These are phyloP conservation scores for Andrena praecox DNA, from an alignment of 2,888 invertebrate genomes.

Conservation along the genomic window DNA sequence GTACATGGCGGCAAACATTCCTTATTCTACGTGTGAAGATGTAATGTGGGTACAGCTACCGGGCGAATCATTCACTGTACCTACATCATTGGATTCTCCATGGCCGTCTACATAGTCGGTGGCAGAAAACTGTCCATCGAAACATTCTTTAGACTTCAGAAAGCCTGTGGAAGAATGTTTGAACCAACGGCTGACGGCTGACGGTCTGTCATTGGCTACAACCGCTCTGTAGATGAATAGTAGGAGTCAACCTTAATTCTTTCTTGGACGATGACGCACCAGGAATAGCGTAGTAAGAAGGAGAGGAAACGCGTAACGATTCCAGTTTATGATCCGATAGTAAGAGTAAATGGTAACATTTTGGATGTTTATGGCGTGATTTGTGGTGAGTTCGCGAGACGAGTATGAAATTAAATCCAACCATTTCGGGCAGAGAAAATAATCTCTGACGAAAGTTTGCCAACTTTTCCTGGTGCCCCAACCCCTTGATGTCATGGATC, in stretches of 20 bases:
- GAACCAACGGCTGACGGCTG: too few species aligned
- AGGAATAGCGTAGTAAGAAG: neutral
- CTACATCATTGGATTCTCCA: too few species aligned
- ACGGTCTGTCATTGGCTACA: too few species aligned
- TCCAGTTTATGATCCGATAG: slow-evolving; percentile 37
- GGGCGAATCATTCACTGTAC: too few species aligned
- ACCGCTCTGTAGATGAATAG: too few species aligned
- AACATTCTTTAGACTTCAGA: too few species aligned
- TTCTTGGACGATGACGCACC: neutral
- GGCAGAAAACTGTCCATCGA: too few species aligned
- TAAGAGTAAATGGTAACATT: slow-evolving; percentile 74
- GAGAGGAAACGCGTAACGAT: slow-evolving; percentile 31
- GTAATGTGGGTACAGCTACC: too few species aligned
- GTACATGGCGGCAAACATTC: too few species aligned
- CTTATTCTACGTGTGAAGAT: too few species aligned
- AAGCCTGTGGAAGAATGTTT: too few species aligned
- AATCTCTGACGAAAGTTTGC: slow-evolving; percentile 82
- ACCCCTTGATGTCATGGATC: slow-evolving; percentile 33
- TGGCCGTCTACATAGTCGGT: too few species aligned
- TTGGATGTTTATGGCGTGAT: slow-evolving; percentile 83
- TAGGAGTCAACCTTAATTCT: neutral
- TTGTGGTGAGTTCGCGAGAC: slow-evolving; percentile 80
- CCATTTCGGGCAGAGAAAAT: slow-evolving; percentile 82
- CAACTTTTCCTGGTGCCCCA: slow-evolving; percentile 70
- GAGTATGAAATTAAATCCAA: slow-evolving; percentile 83